phyloP scores from a whole-genome alignment of 2,797 vertebrate species.

The Sebastiscus albofasciatus region DNA sequence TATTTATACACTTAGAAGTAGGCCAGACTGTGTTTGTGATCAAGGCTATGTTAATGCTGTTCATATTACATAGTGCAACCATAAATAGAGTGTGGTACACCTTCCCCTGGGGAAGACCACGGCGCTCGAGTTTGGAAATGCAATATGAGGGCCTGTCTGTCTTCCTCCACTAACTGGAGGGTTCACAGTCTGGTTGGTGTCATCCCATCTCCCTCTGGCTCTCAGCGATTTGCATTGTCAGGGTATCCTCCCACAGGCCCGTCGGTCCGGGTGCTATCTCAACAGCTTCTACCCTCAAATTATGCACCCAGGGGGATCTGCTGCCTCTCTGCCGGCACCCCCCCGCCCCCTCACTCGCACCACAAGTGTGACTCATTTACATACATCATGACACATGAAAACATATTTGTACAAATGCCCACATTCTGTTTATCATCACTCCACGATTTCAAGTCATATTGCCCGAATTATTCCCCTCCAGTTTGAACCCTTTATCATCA shows the following conservation, averaged over 20 bases:
- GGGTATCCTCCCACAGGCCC: slow-evolving; percentile 54
- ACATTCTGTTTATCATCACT: slow-evolving; percentile 35
- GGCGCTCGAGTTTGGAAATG: slow-evolving; percentile 49
- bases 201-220: slow-evolving; percentile 64
- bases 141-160: slow-evolving; percentile 52
- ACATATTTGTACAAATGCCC: slow-evolving; percentile 50
- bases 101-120: slow-evolving; percentile 46
- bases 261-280: slow-evolving; percentile 26
- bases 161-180: slow-evolving; percentile 45
- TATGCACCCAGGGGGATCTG: slow-evolving; percentile 29
- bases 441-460: slow-evolving; percentile 17
- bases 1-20: slow-evolving; percentile 72
- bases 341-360: slow-evolving; percentile 19
- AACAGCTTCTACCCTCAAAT: slow-evolving; percentile 39
- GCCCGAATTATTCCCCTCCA: neutral
- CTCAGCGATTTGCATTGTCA: slow-evolving; percentile 56
- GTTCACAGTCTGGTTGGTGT: slow-evolving; percentile 72
- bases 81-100: slow-evolving; percentile 62
- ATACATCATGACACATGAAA: slow-evolving; percentile 39
- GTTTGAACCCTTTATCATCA: slow-evolving; percentile 16
- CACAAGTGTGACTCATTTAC: slow-evolving; percentile 27
- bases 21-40: slow-evolving; percentile 72
- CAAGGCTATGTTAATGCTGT: slow-evolving; percentile 72
- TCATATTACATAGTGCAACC: slow-evolving; percentile 64
- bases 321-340: slow-evolving; percentile 19